phyloP scores from a whole-genome alignment of 2,797 vertebrate species.

The Cygnus olor region DNA sequence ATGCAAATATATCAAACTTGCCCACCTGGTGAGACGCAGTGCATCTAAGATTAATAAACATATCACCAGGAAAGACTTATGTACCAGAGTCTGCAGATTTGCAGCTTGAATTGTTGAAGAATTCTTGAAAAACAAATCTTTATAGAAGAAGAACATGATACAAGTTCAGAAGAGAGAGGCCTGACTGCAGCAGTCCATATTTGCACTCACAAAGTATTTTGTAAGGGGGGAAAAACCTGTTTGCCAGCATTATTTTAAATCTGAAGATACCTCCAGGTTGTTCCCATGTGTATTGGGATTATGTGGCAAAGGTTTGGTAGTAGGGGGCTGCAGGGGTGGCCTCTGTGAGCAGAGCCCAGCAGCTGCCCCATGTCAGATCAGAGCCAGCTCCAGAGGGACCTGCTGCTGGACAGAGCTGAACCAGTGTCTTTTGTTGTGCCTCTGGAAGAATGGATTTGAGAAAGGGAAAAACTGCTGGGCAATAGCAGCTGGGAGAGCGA shows the following conservation, averaged over 20 bases:
- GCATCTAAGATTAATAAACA: conserved; percentile 72
- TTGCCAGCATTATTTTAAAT: neutral
- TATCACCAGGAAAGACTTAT: conserved; percentile 71
- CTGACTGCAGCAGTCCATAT: neutral
- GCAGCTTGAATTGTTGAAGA: neutral
- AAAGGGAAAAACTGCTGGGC: no score
- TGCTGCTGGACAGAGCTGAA: no score
- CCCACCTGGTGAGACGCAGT: conserved; percentile 54
- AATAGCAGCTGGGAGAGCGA: no score
- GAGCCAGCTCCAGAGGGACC: no score
- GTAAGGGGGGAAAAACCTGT: neutral
- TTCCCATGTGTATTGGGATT: neutral
- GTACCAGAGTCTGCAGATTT: conserved; percentile 24
- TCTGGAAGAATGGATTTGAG: no score
- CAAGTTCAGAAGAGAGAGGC: neutral
- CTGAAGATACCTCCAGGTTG: neutral
- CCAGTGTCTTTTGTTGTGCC: no score
- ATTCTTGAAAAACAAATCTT: neutral
- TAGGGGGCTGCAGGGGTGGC: no score
- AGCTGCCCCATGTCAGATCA: no score
- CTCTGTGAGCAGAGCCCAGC: no score
- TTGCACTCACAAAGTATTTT: neutral
- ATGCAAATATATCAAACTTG: conserved; percentile 5
- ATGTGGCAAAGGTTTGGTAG: no score
- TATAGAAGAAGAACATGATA: neutral